Evolutionary conservation across 2,797 vertebrate species (phyloP), one percentile per base, ranked within the genome.

Genomic region (Epinephelus coioides): DNA sequence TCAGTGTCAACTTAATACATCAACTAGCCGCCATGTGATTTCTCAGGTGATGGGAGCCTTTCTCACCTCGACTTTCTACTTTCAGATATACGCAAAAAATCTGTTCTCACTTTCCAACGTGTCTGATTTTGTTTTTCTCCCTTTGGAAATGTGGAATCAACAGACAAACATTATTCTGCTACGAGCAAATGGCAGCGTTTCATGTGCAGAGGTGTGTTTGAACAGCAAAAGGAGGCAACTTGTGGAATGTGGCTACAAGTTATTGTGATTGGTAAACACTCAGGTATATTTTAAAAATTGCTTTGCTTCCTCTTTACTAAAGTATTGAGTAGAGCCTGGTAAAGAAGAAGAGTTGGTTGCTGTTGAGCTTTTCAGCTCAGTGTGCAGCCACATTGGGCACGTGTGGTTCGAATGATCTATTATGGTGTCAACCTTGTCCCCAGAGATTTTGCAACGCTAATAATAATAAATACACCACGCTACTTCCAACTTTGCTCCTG

Each of bases 1-100:
- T 57, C 30, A n/a, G 62, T 30, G 50, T 40, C 59, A 47, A 6
- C 69, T 53, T 14, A 11, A 47, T 12, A 11, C 18, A 7, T 60
- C 49, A 18, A 46, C 40, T 3, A 8, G 25, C 34, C 57, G 3
- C 34, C 40, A 61, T 68, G 74, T 27, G 69, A 77, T 73, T 62
- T 77, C 64, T 77, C 68, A 82, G 79, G 56, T 62, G 68, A 71
- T 15, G 50, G 40, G 4, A 23, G 73, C 27, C 61, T 66, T 71
- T 72, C 43, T 68, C 73, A 68, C 23, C 51, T 34, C 9, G 49
- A 54, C 34, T 53, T 63, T 34, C 9, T 21, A 19, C 19, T 60
- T 66, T 44, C 2, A 2, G 69, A 69, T 59, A 5, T 0, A 62
- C 23, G 18, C 56, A 46, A 47, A 61, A 12, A 63, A 13, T 30